Base-by-base conservation (phyloP, 2,113 vertebrate species). In the Setophaga petechia region DNA sequence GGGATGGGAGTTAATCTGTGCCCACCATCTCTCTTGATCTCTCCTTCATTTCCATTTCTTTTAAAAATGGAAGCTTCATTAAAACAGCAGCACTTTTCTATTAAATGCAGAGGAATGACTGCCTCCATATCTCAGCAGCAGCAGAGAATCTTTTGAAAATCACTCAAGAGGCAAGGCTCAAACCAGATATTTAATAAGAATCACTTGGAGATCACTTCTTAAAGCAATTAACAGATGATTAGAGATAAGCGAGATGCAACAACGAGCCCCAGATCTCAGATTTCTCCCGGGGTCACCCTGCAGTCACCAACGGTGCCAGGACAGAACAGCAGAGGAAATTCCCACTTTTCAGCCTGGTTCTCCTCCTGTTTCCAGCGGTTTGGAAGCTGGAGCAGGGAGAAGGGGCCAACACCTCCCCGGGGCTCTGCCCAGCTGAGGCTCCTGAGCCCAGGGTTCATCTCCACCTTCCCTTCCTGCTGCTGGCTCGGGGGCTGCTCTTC, bases 161-260 rank as follows among this genome's bases (percentile, higher is more conserved):
- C 93, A 96, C 90, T 96, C 92, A 68, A 90, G 96, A 96, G 93
- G 92, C 93, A 89, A 92, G 74, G 54, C 95, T 97, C 81, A 94
- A 96, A 94, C 87, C 81, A 95, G 92, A 84, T 89, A 94, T 97
- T 97, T 97, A 96, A 96, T 97, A 95, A 91, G 94, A 96, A 95
- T 73, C 95, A 95, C 95, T 95, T 74, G 3, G 65, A 95, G 91
- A 94, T 72, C 90, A 96, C 93, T 94, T 93, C 75, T 89, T 49
- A 78, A 95, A 96, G 96, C 93, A 95, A 96, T 97, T 96, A 96
- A 97, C 94, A 95, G 89, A 93, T 89, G 87, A 93, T 92, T 78
- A 95, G 94, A 93, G 92, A 96, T 84, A 96, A 94, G 92, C 80
- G 41, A 95, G 94, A 91, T 95, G 93, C 95, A 92, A 94, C 85